A percentile compares a stretch with the other conserved stretches of the same genome.
Evolutionary conservation across 2,797 vertebrate species (phyloP).

Genomic region (Siniperca undulata): DNA sequence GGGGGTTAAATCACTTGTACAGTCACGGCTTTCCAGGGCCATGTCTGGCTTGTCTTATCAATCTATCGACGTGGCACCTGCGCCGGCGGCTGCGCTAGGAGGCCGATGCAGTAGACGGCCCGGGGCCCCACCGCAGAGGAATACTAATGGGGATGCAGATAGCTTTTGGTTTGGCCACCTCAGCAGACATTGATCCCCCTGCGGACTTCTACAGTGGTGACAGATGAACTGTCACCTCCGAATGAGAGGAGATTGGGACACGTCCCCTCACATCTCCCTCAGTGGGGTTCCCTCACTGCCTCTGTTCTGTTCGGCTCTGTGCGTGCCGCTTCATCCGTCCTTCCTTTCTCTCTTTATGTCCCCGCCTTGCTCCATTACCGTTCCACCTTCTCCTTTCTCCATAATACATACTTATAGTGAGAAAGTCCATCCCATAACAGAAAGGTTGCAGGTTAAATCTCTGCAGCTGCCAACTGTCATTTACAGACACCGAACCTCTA

Average conservation of each 20-base stretch:
- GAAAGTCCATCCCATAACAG: slow-evolving; percentile 18
- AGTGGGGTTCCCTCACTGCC: slow-evolving; percentile 37
- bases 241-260: slow-evolving; percentile 77
- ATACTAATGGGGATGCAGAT: slow-evolving; percentile 88
- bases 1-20: slow-evolving; percentile 80
- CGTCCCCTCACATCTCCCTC: slow-evolving; percentile 69
- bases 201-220: slow-evolving; percentile 78
- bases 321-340: slow-evolving; percentile 12
- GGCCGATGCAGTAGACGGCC: slow-evolving; percentile 64
- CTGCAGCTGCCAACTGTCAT: slow-evolving; percentile 45
- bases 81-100: slow-evolving; percentile 51
- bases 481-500: slow-evolving; percentile 14
- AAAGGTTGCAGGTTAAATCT: slow-evolving; percentile 53
- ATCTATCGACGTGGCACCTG: slow-evolving; percentile 85
- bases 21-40: slow-evolving; percentile 72
- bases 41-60: slow-evolving; percentile 86
- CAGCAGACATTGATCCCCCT: slow-evolving; percentile 87
- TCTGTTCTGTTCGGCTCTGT: slow-evolving; percentile 21
- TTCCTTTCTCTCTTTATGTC: slow-evolving; percentile 22
- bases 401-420: background rate
- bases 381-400: slow-evolving; percentile 5
- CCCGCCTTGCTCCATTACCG: slow-evolving; percentile 7
- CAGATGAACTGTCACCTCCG: slow-evolving; percentile 85
- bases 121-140: slow-evolving; percentile 66
- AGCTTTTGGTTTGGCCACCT: slow-evolving; percentile 84